phyloP scores from a whole-genome alignment of 2,888 invertebrate species.

The Cartodere bifasciata region DNA sequence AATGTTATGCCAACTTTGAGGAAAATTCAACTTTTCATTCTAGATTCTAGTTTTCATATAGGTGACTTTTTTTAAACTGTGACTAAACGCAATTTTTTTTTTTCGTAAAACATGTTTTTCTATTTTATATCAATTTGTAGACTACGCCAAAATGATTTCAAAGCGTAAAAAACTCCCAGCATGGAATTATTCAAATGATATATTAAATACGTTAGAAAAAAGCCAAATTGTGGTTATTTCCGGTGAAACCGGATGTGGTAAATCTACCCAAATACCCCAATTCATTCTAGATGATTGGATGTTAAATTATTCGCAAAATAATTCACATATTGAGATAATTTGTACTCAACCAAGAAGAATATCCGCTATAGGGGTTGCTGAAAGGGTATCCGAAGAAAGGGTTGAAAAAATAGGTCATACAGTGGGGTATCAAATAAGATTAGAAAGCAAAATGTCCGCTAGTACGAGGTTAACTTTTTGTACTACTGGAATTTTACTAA shows the following conservation, averaged over 20 bases:
- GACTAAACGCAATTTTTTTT: no score
- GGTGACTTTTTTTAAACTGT: no score
- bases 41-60: no score
- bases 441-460: constrained; percentile 65
- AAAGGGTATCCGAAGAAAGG: constrained; percentile 79
- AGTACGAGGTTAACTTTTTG: constrained; percentile 81
- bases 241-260: constrained; percentile 77
- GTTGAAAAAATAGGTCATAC: constrained; percentile 60
- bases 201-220: constrained; percentile 49
- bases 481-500: constrained; percentile 81
- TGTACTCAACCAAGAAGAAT: constrained; percentile 88
- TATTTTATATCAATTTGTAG: no score
- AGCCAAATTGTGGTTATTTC: constrained; percentile 62
- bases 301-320: constrained; percentile 40
- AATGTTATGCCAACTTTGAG: no score
- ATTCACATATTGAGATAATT: constrained; percentile 66
- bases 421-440: constrained; percentile 57
- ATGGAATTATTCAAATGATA: constrained; percentile 55
- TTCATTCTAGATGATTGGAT: constrained; percentile 84
- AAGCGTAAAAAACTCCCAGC: constrained; percentile 56
- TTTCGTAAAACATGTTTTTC: no score
- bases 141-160: no score
- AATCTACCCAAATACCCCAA: constrained; percentile 86
- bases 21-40: no score
- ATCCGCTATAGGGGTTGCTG: constrained; percentile 85